A percentile compares a stretch with the other conserved stretches of the same genome.
phyloP scores from a whole-genome alignment of 2,113 vertebrate genomes.

The Rafetus swinhoei region DNA sequence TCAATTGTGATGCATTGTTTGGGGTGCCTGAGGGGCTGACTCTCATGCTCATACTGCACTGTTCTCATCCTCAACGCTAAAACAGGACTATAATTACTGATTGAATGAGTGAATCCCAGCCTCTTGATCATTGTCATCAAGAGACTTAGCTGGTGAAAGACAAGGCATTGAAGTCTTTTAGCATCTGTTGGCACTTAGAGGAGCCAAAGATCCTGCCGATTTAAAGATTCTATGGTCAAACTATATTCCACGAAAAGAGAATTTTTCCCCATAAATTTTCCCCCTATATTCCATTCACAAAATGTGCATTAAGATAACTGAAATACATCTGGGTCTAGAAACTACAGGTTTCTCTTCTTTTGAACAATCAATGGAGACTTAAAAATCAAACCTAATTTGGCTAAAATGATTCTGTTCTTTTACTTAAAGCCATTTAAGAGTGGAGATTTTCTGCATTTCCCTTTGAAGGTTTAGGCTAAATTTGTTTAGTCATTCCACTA shows the following conservation, averaged over 20 bases:
- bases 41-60: neutral
- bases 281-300: no score
- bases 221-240: neutral
- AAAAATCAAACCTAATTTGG: no score
- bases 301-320: no score
- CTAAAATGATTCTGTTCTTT: no score
- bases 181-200: neutral
- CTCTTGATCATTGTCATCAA: neutral
- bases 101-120: neutral
- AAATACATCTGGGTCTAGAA: no score
- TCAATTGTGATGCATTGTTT: neutral
- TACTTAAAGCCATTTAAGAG: no score
- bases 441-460: no score
- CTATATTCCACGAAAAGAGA: neutral
- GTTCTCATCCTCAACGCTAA: neutral
- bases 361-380: no score
- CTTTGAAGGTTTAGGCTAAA: no score
- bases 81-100: neutral
- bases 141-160: neutral
- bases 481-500: no score
- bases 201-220: neutral
- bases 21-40: neutral
- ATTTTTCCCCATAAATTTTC: neutral
- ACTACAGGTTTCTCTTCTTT: no score
- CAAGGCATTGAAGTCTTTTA: neutral